Percentiles rank a stretch among this genome's conserved stretches.
Conservation (phyloP, 1,140 invertebrate genomes). For the Riptortus pedestris region DNA sequence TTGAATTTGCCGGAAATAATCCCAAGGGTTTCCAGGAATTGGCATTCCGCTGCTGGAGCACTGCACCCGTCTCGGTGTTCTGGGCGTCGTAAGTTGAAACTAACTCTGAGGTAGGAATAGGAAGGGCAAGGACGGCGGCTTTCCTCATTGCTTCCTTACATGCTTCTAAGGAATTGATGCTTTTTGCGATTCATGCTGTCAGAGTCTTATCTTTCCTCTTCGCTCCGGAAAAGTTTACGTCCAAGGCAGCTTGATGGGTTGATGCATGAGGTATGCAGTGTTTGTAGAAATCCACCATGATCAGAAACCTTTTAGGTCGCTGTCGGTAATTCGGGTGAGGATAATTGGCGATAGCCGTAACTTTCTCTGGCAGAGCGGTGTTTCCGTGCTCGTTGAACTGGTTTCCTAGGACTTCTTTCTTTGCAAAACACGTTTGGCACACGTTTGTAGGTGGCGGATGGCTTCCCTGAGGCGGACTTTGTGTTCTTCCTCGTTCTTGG, state of each 20-base stretch:
- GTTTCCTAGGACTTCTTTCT: background rate
- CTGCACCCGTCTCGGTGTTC: too few species aligned
- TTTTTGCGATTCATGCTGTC: background rate
- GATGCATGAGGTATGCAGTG: background rate
- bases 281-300: background rate
- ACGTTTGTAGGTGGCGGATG: background rate
- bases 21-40: too few species aligned
- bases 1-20: too few species aligned
- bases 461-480: background rate
- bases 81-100: too few species aligned
- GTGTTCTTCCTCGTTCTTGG: background rate
- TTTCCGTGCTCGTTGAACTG: background rate
- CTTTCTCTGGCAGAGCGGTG: background rate
- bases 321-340: background rate
- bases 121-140: background rate
- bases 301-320: background rate
- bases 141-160: background rate
- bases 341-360: background rate
- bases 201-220: background rate
- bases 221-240: background rate
- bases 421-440: background rate
- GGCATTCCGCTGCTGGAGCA: too few species aligned
- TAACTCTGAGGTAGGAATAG: too few species aligned
- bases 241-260: background rate
- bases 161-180: background rate